phyloP scores from a whole-genome alignment of 2,113 vertebrate species.

The Elephas maximus region DNA sequence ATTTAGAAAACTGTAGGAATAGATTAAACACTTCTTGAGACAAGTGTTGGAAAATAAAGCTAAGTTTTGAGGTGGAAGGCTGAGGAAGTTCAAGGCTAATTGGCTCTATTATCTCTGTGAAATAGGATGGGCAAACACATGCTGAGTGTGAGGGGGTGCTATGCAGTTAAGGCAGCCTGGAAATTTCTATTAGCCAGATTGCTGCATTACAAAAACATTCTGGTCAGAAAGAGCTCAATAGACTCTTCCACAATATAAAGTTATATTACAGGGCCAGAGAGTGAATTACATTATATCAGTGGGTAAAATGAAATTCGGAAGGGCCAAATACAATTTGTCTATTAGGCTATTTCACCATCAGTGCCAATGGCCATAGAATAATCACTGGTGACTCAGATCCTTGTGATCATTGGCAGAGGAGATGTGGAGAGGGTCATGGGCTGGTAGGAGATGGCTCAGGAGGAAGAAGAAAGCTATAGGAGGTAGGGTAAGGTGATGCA shows the following conservation, averaged over 20 bases:
- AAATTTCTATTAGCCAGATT: neutral
- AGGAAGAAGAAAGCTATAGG: neutral
- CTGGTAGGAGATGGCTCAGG: neutral
- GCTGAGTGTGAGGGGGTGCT: neutral
- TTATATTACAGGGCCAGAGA: neutral
- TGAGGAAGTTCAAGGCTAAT: neutral
- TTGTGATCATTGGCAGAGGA: neutral
- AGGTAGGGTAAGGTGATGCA: neutral
- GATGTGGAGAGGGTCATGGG: neutral
- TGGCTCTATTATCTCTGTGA: neutral
- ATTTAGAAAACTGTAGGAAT: neutral
- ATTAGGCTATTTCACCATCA: neutral
- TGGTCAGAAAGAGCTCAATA: neutral
- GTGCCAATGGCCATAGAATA: neutral
- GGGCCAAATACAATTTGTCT: neutral
- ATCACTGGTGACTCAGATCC: neutral
- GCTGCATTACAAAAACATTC: neutral
- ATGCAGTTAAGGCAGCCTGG: neutral
- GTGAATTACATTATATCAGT: neutral
- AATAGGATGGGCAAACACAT: neutral
- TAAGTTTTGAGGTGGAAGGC: neutral
- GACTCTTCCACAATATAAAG: neutral
- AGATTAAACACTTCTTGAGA: neutral
- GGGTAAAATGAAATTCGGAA: neutral
- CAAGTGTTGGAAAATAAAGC: neutral